A percentile compares a stretch with the other conserved stretches of the same genome.
Conservation (phyloP, 30 jellyfish, hydroid and myxozoan genomes). For the Hydractinia symbiolongicarpus region DNA sequence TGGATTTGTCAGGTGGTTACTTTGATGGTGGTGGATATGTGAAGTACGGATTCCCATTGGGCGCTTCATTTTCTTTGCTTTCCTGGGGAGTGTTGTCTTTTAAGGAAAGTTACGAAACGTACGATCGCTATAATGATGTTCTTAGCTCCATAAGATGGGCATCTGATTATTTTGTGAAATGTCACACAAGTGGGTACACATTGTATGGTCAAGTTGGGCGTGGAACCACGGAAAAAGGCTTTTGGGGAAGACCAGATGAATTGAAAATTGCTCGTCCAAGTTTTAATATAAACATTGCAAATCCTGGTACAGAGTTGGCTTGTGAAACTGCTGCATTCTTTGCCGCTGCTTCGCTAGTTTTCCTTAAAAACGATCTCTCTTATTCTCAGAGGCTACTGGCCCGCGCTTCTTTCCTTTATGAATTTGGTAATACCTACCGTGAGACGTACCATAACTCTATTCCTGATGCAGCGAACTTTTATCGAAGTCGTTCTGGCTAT, state of each 20-base stretch:
- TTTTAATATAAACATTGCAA: conserved; percentile 19
- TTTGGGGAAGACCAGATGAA: conserved; percentile 71
- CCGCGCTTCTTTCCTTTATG: conserved; percentile 50
- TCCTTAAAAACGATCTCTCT: conserved; percentile 12
- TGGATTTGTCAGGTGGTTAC: conserved; percentile 64
- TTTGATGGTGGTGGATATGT: conserved; percentile 78
- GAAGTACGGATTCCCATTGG: conserved; percentile 68
- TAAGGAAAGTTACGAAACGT: conserved; percentile 40
- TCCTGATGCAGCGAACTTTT: conserved; percentile 57
- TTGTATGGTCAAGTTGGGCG: conserved; percentile 70
- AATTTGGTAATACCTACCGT: conserved; percentile 41
- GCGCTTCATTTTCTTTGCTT: conserved; percentile 40
- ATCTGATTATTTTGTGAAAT: conserved; percentile 58
- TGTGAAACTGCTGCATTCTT: conserved; percentile 67
- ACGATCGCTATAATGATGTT: conserved; percentile 46
- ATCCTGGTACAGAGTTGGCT: conserved; percentile 67
- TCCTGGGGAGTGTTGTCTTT: conserved; percentile 61
- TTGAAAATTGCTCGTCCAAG: conserved; percentile 43
- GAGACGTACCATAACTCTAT: conserved; percentile 46
- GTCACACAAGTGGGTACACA: conserved; percentile 38
- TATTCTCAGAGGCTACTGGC: conserved; percentile 32
- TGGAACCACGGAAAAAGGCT: conserved; percentile 50
- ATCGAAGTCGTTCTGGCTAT: conserved; percentile 55
- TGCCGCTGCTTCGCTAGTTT: conserved; percentile 65
- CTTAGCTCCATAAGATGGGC: conserved; percentile 69